These are phyloP conservation scores for Sebastes hubbsi DNA, from an alignment of 2,797 vertebrate species.

Conservation along the genomic window DNA sequence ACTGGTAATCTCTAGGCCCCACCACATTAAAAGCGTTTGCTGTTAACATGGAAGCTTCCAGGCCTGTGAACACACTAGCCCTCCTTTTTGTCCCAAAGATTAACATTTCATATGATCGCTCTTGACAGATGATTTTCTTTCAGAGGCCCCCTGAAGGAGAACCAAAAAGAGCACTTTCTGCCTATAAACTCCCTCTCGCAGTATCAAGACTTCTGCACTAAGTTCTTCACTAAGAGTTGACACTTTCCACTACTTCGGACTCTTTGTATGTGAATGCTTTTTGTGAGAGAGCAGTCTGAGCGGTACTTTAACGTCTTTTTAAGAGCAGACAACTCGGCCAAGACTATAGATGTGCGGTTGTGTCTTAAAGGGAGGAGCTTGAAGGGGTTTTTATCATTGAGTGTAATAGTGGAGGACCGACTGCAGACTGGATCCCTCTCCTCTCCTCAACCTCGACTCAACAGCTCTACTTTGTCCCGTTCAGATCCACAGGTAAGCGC, in stretches of 20 bases:
- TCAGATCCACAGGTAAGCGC: slow-evolving; percentile 75
- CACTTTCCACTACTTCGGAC: neutral
- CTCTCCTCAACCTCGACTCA: slow-evolving; percentile 62
- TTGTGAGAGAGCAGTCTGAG: neutral
- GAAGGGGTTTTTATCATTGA: slow-evolving; percentile 71
- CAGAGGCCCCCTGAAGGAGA: slow-evolving; percentile 88
- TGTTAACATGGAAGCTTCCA: slow-evolving; percentile 14
- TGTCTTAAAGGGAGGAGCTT: slow-evolving; percentile 90
- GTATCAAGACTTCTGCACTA: slow-evolving; percentile 41
- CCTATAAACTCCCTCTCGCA: slow-evolving; percentile 69
- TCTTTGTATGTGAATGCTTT: neutral
- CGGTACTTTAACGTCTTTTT: neutral
- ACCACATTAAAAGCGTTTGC: neutral
- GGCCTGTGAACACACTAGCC: slow-evolving; percentile 41
- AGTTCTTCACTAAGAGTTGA: neutral
- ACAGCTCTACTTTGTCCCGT: slow-evolving; percentile 64
- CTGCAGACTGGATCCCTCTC: slow-evolving; percentile 65
- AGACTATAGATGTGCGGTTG: slow-evolving; percentile 82
- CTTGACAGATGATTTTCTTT: slow-evolving; percentile 90
- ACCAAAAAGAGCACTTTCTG: slow-evolving; percentile 88
- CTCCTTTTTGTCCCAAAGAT: slow-evolving; percentile 77
- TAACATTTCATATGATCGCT: slow-evolving; percentile 90
- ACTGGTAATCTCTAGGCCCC: neutral
- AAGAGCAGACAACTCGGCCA: slow-evolving; percentile 53
- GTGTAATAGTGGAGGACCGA: slow-evolving; percentile 56